Base-by-base conservation (phyloP, 2,888 invertebrate genomes). In the Dichetophora obliterata region DNA sequence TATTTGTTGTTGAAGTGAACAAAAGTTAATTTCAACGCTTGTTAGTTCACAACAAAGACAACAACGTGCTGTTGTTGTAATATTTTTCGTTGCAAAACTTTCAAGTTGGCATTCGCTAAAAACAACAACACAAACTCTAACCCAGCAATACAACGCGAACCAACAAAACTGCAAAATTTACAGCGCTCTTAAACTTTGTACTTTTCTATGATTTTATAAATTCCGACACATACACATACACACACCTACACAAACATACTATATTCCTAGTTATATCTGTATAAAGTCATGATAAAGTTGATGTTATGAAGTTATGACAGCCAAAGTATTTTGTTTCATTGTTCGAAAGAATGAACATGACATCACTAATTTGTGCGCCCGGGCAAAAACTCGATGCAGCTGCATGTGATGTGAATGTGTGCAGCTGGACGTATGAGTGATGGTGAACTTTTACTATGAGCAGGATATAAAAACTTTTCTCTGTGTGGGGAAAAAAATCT, bases 1-100 rank as follows among this genome's bases (percentile, higher is more conserved):
- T 1, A 24, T 24, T 27, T 24, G 59, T 22, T 22, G 14, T 27
- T 14, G 27, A 27, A 27, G 59, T 16, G 27, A 24, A 59, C 59
- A 27, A 66, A 66, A 66, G 43, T 66, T 66, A 34, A 19, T 37
- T 66, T 66, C 66, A 66, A 34, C 66, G 66, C 66, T 66, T 66
- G 66, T 66, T 37, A 37, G 37, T 11, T 37, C 22, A 19, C 63
- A 63, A 37, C 37, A 37, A 8, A n/a, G 66, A 22, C 37, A 22
- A 43, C 66, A 66, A 66, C 37, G 3, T 37, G 34, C 6, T 65
- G 31, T 66, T 37, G 37, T 66, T 37, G 37, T 34, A 34, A 14
- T 59, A 24, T 27, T 43, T 66, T 19, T 43, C n/a, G 66, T 43
- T 37, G 37, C 11, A 2, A 8, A 37, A 16, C 43, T 66, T 66